Percentiles rank a stretch among this genome's conserved stretches.
phyloP scores from a whole-genome alignment of 2,888 invertebrate species.

The Colostygia pectinataria region DNA sequence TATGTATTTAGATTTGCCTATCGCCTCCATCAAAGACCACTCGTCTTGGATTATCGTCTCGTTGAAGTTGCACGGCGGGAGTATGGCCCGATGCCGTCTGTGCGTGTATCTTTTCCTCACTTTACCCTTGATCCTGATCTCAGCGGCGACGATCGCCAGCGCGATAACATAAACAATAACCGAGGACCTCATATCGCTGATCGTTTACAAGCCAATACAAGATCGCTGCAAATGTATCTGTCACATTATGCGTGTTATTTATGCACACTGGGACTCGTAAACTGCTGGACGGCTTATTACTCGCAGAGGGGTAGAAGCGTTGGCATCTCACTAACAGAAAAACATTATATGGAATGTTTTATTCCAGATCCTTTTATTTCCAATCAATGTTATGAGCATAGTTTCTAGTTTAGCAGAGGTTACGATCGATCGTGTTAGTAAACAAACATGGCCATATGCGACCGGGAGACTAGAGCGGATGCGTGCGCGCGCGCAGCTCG shows the following conservation, averaged over 20 bases:
- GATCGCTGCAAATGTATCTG: conserved; percentile 68
- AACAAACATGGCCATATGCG: conserved; percentile 55
- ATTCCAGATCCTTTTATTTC: conserved; percentile 31
- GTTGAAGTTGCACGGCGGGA: conserved; percentile 77
- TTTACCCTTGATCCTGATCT: conserved; percentile 75
- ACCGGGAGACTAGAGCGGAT: conserved; percentile 46
- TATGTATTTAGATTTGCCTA: conserved; percentile 76
- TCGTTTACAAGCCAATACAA: conserved; percentile 64
- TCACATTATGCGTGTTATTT: conserved; percentile 78
- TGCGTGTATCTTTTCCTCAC: conserved; percentile 74
- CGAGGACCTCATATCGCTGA: conserved; percentile 69
- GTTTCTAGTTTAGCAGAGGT: conserved; percentile 35
- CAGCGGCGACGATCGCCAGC: conserved; percentile 67
- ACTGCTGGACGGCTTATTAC: conserved; percentile 64
- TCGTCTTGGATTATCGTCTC: conserved; percentile 78
- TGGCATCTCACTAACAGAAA: conserved; percentile 74
- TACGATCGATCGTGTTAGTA: conserved; percentile 63
- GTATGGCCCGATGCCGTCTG: conserved; percentile 68
- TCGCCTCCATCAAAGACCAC: conserved; percentile 78
- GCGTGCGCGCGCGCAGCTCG: conserved; percentile 77
- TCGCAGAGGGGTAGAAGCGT: conserved; percentile 60
- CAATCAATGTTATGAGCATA: conserved; percentile 46
- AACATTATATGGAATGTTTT: conserved; percentile 60
- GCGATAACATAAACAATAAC: conserved; percentile 75
- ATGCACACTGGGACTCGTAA: conserved; percentile 64